phyloP scores from a whole-genome alignment of 2,888 invertebrate species.

The Rotaria sp. region DNA sequence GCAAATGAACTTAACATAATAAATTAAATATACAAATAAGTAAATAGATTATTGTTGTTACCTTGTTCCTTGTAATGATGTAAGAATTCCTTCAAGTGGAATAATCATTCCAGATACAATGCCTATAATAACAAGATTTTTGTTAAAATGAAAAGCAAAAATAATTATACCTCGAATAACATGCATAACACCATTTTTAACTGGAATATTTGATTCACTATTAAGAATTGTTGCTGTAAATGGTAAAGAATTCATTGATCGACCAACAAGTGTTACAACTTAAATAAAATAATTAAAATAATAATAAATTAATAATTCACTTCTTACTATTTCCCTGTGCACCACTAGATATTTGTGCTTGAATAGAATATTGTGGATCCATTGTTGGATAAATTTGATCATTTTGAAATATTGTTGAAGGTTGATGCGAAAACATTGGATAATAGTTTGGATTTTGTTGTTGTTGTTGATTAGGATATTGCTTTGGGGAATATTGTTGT shows the following conservation, averaged over 20 bases:
- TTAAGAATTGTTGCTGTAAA: background rate
- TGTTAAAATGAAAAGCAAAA: too few species aligned
- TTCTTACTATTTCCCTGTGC: background rate
- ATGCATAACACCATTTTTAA: constrained; percentile 22
- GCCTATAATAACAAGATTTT: background rate
- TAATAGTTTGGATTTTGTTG: constrained; percentile 3
- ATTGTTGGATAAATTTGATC: constrained; percentile 32
- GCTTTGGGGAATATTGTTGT: background rate
- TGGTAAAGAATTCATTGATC: background rate
- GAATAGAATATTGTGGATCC: constrained; percentile 31
- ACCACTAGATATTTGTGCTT: constrained; percentile 29
- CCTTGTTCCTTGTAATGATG: background rate
- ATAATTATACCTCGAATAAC: background rate
- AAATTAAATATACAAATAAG: too few species aligned
- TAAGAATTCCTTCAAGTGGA: background rate
- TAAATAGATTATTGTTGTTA: background rate
- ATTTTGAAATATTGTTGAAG: constrained; percentile 28
- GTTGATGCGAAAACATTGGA: background rate
- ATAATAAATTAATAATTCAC: background rate
- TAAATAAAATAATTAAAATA: background rate
- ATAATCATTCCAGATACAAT: background rate
- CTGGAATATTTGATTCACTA: constrained; percentile 7
- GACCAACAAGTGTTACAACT: constrained; percentile 13
- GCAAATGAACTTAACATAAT: background rate
- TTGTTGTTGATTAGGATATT: background rate